phyloP scores from a whole-genome alignment of 2,888 invertebrate genomes.

The Trichogramma evanescens region DNA sequence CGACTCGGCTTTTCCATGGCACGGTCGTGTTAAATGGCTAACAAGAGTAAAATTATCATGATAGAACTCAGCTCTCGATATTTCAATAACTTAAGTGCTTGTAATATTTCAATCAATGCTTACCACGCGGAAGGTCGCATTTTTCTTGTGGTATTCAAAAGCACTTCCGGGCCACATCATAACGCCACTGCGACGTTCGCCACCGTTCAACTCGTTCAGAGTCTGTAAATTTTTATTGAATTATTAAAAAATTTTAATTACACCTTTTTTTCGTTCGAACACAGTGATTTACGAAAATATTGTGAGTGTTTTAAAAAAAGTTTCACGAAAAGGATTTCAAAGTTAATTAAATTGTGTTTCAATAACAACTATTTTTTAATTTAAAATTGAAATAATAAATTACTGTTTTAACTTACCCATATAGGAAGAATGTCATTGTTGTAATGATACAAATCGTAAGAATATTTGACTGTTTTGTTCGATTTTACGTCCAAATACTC shows the following conservation, averaged over 20 bases:
- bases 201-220: conserved; percentile 52
- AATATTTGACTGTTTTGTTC: conserved; percentile 33
- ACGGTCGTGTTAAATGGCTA: conserved; percentile 39
- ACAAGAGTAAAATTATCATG: conserved; percentile 13
- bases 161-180: conserved; percentile 67
- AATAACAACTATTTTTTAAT: not conserved
- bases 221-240: conserved; percentile 45
- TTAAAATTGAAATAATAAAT: not conserved
- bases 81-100: not conserved
- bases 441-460: conserved; percentile 53
- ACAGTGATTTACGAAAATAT: no score
- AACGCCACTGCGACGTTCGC: conserved; percentile 54
- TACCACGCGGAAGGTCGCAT: conserved; percentile 47
- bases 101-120: conserved; percentile 2
- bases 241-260: conserved; percentile 3
- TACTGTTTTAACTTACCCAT: conserved; percentile 48
- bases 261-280: not conserved
- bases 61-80: not conserved
- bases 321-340: no score
- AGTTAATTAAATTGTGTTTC: no score
- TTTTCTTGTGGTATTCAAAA: conserved; percentile 50
- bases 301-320: no score
- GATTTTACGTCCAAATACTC: conserved; percentile 51
- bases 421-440: conserved; percentile 53
- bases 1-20: conserved; percentile 53